Conservation (phyloP, 2,888 invertebrate genomes). For the Prenolepis imparis region DNA sequence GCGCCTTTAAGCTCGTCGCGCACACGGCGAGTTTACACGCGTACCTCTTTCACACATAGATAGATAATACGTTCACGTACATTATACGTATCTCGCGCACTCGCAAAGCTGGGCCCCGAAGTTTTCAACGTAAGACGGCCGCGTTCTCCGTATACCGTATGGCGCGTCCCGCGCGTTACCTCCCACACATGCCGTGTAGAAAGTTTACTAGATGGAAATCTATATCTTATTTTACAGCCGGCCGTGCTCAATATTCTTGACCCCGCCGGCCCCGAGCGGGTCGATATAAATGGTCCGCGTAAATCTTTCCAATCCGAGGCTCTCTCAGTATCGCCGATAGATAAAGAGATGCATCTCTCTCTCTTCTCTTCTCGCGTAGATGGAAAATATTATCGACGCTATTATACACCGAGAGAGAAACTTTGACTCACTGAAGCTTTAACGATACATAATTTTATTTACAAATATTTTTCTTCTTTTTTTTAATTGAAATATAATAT, state of each 20-base stretch:
- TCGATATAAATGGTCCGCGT: conserved; percentile 79
- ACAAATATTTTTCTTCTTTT: neutral
- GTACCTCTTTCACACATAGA: neutral
- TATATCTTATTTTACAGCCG: conserved; percentile 85
- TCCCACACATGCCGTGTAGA: conserved; percentile 85
- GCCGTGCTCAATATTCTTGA: conserved; percentile 82
- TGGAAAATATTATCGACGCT: conserved; percentile 47
- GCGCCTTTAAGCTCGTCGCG: conserved; percentile 57
- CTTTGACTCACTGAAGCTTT: neutral
- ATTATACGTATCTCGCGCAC: conserved; percentile 59
- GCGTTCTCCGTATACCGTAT: conserved; percentile 82
- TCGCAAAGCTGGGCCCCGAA: conserved; percentile 75
- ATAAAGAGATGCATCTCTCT: conserved; percentile 37
- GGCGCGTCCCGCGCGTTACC: conserved; percentile 78
- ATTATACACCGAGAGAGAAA: conserved; percentile 2
- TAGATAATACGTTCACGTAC: conserved; percentile 64
- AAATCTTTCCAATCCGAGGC: conserved; percentile 72
- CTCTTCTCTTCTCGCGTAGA: neutral
- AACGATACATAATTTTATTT: conserved; percentile 29
- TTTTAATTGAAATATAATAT: neutral
- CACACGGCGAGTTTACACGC: conserved; percentile 11
- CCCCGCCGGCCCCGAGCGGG: conserved; percentile 69
- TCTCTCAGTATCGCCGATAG: neutral
- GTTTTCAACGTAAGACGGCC: conserved; percentile 75
- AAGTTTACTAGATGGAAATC: conserved; percentile 86